Evolutionary conservation across 2,797 vertebrate species (phyloP).

Genomic region (Anguilla anguilla): DNA sequence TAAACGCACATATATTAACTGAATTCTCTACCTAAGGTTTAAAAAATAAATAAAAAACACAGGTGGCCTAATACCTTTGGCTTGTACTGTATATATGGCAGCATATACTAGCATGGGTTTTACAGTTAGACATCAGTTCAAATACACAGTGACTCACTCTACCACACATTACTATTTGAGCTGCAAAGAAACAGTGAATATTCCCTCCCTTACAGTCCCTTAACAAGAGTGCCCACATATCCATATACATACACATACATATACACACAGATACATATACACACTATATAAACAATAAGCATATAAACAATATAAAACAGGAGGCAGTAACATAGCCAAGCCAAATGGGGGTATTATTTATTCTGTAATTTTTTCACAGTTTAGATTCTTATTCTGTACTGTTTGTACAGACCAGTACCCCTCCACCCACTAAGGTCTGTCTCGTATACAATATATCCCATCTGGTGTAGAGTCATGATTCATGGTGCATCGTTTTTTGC

Average conservation of each 20-base stretch:
- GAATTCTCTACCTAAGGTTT: too few relatives aligned
- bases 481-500: not conserved
- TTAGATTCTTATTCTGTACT: not conserved
- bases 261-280: not conserved
- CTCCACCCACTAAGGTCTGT: not conserved
- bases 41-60: too few relatives aligned
- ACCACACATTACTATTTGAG: not conserved
- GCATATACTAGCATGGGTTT: not conserved
- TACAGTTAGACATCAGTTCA: not conserved
- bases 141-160: not conserved
- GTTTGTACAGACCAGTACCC: not conserved
- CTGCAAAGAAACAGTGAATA: not conserved
- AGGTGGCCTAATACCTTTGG: too few relatives aligned
- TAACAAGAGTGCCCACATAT: not conserved
- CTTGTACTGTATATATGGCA: too few relatives aligned
- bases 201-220: not conserved
- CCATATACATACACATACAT: not conserved
- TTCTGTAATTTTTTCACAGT: not conserved
- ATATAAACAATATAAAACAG: not conserved
- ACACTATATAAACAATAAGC: not conserved
- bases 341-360: not conserved
- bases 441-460: slow-evolving; percentile 10
- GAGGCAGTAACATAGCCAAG: not conserved
- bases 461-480: not conserved
- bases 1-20: too few relatives aligned